phyloP scores from a whole-genome alignment of 2,888 invertebrate genomes.

The Empis stercorea region DNA sequence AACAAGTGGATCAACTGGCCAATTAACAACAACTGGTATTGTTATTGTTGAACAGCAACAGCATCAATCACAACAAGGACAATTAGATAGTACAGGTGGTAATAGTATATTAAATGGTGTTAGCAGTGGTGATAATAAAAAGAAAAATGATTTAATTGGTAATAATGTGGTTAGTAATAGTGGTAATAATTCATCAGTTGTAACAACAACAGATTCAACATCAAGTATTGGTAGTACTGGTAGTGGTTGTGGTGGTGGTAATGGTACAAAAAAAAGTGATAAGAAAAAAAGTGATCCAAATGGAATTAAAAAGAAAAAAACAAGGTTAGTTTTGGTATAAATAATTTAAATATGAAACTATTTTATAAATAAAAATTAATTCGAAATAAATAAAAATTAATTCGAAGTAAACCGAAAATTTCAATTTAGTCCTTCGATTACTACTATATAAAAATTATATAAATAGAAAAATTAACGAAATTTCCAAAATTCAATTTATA shows the following conservation, averaged over 20 bases:
- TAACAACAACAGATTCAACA: conserved; percentile 33
- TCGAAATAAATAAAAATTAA: not conserved
- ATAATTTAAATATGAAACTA: not conserved
- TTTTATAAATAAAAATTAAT: too few species aligned
- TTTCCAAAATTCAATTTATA: too few species aligned
- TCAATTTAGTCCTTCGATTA: too few species aligned
- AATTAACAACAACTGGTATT: not conserved
- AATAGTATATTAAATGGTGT: too few species aligned
- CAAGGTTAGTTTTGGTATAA: conserved; percentile 66
- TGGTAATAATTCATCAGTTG: conserved; percentile 26
- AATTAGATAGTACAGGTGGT: too few species aligned
- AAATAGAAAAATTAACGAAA: too few species aligned
- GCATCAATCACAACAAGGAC: conserved; percentile 1
- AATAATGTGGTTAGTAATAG: not conserved
- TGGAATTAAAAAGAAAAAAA: conserved; percentile 84
- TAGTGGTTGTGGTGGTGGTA: not conserved
- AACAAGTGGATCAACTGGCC: conserved; percentile 18
- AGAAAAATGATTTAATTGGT: not conserved
- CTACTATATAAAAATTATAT: too few species aligned
- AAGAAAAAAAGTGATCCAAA: conserved; percentile 75
- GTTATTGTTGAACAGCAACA: not conserved
- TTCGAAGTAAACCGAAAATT: too few species aligned
- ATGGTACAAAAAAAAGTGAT: conserved; percentile 50
- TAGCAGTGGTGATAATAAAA: too few species aligned
- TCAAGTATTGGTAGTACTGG: conserved; percentile 26